Base-by-base conservation (phyloP, 2,113 vertebrate species). In the Pteropus alecto region DNA sequence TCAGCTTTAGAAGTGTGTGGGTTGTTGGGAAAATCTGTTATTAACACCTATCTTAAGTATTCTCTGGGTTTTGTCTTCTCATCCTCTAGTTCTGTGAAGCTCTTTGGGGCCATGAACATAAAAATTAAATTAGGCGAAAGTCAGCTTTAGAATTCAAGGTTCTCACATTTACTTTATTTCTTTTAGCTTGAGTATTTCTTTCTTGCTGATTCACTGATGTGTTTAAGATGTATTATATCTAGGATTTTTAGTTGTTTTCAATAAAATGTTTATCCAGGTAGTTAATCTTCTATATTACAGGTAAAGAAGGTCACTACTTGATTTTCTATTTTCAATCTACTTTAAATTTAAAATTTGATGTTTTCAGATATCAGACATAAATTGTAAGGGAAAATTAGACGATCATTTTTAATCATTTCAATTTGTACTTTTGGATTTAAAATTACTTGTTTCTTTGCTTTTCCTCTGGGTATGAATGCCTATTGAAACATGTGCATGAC, bases 341-440 rank as follows among this genome's bases (percentile, higher is more conserved):
- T 95, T 95, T 93, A 54, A 71, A 71, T 79, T 65, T 95, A 95
- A 95, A 78, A 84, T 74, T 78, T 91, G 70, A 5, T 58, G 0
- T 89, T 89, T 97, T 88, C 30, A 54, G 14, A n/a, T 24, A 84
- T 35, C 16, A 58, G 51, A 65, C 35, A 65, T 33, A 85, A 33
- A 83, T 48, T 6, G 54, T 84, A 85, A 63, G n/a, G 71, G 8
- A 94, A 87, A 73, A 60, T 82, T 87, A 93, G 30, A 60, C 68
- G 41, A 89, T 46, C 14, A 77, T 95, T 96, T 81, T 91, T 60
- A 91, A 77, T 43, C 56, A 79, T 51, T 43, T 78, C 14, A 76
- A 14, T 90, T 41, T 90, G 81, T 1, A 58, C 30, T 78, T 96
- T 82, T 84, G n/a, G 51, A n/a, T 78, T 76, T 46, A 86, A 30